Conservation (phyloP, 1,140 invertebrate species). For the Samia ricini region DNA sequence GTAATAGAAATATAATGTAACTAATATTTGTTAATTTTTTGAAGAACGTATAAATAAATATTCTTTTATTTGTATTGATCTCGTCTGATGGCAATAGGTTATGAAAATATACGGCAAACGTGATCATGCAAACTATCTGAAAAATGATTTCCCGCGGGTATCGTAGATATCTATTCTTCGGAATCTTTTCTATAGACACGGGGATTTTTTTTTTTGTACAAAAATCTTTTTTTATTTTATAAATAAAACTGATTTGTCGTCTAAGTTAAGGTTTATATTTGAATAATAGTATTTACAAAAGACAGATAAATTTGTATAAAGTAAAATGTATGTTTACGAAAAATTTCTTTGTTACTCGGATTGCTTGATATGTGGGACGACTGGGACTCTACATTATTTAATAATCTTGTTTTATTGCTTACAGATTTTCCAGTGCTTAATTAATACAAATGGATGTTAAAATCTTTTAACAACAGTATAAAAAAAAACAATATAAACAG, state of each 20-base stretch:
- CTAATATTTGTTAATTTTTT: too few species aligned
- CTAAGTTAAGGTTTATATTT: background rate
- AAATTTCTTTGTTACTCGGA: background rate
- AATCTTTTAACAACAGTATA: too few species aligned
- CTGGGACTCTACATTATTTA: background rate
- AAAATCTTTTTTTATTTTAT: background rate
- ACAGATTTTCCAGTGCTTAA: too few species aligned
- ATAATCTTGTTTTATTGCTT: too few species aligned
- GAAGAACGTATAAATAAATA: background rate
- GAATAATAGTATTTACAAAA: background rate
- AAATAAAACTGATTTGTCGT: background rate
- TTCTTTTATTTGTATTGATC: background rate
- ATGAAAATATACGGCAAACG: conserved; percentile 41
- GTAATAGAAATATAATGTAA: too few species aligned
- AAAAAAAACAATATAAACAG: too few species aligned
- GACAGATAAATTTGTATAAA: background rate
- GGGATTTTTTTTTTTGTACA: background rate
- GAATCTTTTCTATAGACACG: conserved; percentile 9
- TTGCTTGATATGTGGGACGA: background rate
- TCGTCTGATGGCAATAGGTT: conserved; percentile 12
- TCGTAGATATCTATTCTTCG: conserved; percentile 12
- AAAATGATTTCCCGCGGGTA: conserved; percentile 44
- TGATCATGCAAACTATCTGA: conserved; percentile 35
- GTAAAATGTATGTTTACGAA: background rate
- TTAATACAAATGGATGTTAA: too few species aligned